phyloP scores from a whole-genome alignment of 1,140 invertebrate genomes.

The Drosophila miranda region DNA sequence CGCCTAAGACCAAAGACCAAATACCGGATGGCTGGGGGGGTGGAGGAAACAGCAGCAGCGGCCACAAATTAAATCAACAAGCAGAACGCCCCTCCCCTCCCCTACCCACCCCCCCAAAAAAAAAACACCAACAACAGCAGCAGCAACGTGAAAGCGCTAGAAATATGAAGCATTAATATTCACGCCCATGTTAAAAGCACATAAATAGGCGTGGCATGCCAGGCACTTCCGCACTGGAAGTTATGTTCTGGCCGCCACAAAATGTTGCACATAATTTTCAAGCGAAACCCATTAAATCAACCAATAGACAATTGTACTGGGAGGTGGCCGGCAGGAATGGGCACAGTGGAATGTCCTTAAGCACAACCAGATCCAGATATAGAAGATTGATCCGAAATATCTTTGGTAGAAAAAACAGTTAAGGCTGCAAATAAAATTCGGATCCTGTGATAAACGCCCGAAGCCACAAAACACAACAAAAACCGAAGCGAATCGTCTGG shows the following conservation, averaged over 20 bases:
- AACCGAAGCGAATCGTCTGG: slow-evolving; percentile 17
- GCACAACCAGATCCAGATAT: background rate
- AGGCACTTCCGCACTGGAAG: slow-evolving; percentile 54
- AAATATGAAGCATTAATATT: slow-evolving; percentile 78
- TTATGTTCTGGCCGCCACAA: slow-evolving; percentile 37
- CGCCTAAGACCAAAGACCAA: slow-evolving; percentile 53
- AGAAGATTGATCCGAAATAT: background rate
- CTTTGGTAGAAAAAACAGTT: background rate
- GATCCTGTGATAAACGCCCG: background rate
- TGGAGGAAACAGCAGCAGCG: slow-evolving; percentile 8
- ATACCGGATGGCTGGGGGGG: slow-evolving; percentile 1
- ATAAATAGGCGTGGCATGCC: slow-evolving; percentile 71
- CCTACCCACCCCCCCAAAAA: background rate
- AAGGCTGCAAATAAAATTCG: background rate
- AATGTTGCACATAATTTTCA: slow-evolving; percentile 54
- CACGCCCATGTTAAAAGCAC: slow-evolving; percentile 78
- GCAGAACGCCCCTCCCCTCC: slow-evolving; percentile 15
- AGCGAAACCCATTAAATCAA: slow-evolving; percentile 29
- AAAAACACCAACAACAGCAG: slow-evolving; percentile 10
- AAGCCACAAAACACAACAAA: no score
- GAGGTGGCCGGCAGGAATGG: slow-evolving; percentile 1
- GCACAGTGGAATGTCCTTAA: background rate
- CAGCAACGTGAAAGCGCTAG: slow-evolving; percentile 39
- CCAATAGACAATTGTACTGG: slow-evolving; percentile 53
- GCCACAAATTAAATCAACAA: slow-evolving; percentile 78